Evolutionary conservation across 2,113 vertebrate species (phyloP), one percentile per base, ranked within the genome.

Genomic region (Montifringilla adamsi): DNA sequence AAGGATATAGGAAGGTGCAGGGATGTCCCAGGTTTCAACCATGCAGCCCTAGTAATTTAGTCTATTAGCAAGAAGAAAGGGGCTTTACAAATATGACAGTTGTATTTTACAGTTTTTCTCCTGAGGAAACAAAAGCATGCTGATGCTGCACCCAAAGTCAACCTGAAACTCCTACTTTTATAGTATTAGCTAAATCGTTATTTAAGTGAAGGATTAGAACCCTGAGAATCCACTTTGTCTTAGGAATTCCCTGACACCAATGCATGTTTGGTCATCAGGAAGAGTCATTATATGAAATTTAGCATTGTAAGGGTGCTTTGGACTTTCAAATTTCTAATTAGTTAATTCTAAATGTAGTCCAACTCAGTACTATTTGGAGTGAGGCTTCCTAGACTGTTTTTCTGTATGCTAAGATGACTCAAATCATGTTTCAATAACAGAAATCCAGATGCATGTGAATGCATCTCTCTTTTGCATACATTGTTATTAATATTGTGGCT

Each of bases 351-450:
- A 75, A 20, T 56, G 5, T 41, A 70, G 21, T 19, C 26, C 23
- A 76, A 44, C 5, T 4, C 11, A 41, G 5, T 63, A 72, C 2
- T 43, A 20, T 30, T 30, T 55, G 23, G 10, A 74, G 5, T 47
- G 56, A 89, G 5, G 13, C 69, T 86, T 91, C 19, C 35, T 59
- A 87, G 30, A 52, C 24, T 47, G 16, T 35, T 68, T 15, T 19
- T 92, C 22, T 35, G 3, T 43, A 18, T 0, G 0, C 28, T 44
- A 64, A 92, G 15, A 13, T 73, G 33, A 14, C 53, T 89, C 28
- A 74, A 62, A 85, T 44, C 14, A 46, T 55, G 23, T 95, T 96
- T 96, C 90, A 96, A 73, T 79, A 94, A 91, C 62, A 94, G 62
- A 85, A 95, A 91, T 58, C 77, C 31, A 77, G 80, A 72, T 85